Evolutionary conservation across 2,888 invertebrate genomes (phyloP), one percentile per base, ranked within the genome.

Genomic region (Oegoconia quadripuncta): DNA sequence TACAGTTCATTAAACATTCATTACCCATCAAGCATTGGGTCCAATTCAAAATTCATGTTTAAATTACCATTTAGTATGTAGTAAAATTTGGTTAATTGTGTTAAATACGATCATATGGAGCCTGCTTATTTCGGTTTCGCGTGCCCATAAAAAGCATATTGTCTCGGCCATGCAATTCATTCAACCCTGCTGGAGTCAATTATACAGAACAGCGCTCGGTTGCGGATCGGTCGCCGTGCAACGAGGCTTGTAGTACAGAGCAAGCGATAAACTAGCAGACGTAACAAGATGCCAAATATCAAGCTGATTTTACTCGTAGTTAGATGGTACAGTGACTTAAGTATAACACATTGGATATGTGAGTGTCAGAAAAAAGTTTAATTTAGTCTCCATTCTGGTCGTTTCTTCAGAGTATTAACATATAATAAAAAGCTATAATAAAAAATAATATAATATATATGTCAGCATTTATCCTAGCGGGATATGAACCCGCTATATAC

Each of bases 151-250:
- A 38, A 38, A 38, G 27, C 32, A 27, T 17, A 33, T 33, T 41
- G 41, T 37, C 37, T 27, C 44, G 39, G 50, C 48, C 49, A 47
- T 35, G 47, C 52, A 48, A 53, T 58, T 53, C 52, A 64, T 59
- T 53, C 38, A 39, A 38, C 35, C 40, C 44, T 44, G 40, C 49
- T 47, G 48, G 51, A 55, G 59, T 58, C 63, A 66, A 66, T 68
- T 66, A 64, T 52, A 56, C 55, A 58, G 55, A 57, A 61, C 55
- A 54, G 53, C 52, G 42, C 42, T 42, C 35, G 37, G 39, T 29
- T 14, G 29, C 15, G 37, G 12, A 18, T 25, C 25, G 26, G 4
- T 13, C 23, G 25, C 25, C 25, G 11, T n/a, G 5, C 25, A 9
- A 25, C 12, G 12, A 3, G 25, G 25, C 25, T 2, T 11, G n/a